These are phyloP conservation scores for Etheostoma cragini DNA, from an alignment of 2,113 vertebrate species.

Conservation along the genomic window DNA sequence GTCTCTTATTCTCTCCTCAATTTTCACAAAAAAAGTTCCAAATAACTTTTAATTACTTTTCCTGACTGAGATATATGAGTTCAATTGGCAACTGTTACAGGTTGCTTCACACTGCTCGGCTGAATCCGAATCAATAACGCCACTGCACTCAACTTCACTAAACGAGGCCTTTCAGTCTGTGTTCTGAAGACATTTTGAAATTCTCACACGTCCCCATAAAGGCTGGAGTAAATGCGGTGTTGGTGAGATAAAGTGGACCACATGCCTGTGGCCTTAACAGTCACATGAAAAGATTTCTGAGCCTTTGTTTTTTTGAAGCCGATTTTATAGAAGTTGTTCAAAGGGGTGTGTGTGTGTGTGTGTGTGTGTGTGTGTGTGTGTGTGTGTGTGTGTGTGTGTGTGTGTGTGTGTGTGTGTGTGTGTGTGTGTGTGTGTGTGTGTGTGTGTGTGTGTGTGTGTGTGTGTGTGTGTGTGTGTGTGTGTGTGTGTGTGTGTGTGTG, in stretches of 20 bases:
- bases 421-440: too few relatives aligned
- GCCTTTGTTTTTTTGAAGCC: constrained; percentile 42
- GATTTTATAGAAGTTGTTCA: constrained; percentile 30
- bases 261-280: constrained; percentile 10
- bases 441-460: too few relatives aligned
- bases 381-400: too few relatives aligned
- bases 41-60: neutral
- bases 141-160: neutral
- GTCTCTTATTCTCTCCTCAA: too few relatives aligned
- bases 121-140: neutral
- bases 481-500: too few relatives aligned
- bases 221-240: neutral
- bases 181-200: constrained; percentile 1
- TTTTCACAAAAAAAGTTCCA: too few relatives aligned
- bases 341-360: constrained; percentile 23
- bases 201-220: constrained; percentile 16
- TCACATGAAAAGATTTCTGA: constrained; percentile 50
- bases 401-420: too few relatives aligned
- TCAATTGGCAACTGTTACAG: neutral
- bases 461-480: too few relatives aligned
- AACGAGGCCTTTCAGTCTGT: neutral
- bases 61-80: too few relatives aligned
- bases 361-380: neutral
- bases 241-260: neutral
- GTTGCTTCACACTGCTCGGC: neutral